A percentile compares a stretch with the other conserved stretches of the same genome.
Conservation (phyloP, 1,140 invertebrate genomes). For the Penaeus indicus region DNA sequence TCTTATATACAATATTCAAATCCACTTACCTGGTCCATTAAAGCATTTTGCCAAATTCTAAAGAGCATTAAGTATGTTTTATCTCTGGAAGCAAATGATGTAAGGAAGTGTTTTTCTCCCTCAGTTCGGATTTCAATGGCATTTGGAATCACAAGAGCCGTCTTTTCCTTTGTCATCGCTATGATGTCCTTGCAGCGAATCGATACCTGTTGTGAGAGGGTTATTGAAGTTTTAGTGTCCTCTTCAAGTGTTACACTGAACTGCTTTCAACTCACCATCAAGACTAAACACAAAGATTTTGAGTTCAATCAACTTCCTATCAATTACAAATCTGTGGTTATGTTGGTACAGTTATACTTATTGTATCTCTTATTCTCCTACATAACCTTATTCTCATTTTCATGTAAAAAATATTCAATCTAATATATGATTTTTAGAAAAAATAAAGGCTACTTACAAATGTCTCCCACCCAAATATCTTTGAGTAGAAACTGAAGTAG, state of each 20-base stretch:
- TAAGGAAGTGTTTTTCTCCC: slow-evolving; percentile 91
- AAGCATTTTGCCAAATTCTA: slow-evolving; percentile 94
- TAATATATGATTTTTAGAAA: not conserved
- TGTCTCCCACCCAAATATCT: slow-evolving; percentile 95
- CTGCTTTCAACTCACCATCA: not conserved
- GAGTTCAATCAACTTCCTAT: too few species aligned
- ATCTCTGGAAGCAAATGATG: slow-evolving; percentile 91
- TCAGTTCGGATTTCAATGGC: slow-evolving; percentile 89
- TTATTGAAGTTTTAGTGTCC: slow-evolving; percentile 20
- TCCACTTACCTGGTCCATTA: slow-evolving; percentile 83
- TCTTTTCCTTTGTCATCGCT: slow-evolving; percentile 93
- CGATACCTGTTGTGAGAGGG: slow-evolving; percentile 73
- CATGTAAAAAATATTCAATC: too few species aligned
- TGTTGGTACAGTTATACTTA: too few species aligned
- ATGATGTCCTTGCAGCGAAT: slow-evolving; percentile 90
- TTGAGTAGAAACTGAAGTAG: slow-evolving; percentile 95
- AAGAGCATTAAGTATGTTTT: slow-evolving; percentile 96
- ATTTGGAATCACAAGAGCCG: slow-evolving; percentile 93
- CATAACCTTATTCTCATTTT: not conserved
- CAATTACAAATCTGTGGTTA: too few species aligned
- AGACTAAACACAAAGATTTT: not conserved
- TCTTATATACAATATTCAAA: not conserved
- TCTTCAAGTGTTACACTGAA: not conserved
- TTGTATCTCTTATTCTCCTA: not conserved
- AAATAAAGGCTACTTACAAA: slow-evolving; percentile 71